These are phyloP conservation scores for Seriola aureovittata DNA, from an alignment of 2,113 vertebrate species.

Conservation along the genomic window DNA sequence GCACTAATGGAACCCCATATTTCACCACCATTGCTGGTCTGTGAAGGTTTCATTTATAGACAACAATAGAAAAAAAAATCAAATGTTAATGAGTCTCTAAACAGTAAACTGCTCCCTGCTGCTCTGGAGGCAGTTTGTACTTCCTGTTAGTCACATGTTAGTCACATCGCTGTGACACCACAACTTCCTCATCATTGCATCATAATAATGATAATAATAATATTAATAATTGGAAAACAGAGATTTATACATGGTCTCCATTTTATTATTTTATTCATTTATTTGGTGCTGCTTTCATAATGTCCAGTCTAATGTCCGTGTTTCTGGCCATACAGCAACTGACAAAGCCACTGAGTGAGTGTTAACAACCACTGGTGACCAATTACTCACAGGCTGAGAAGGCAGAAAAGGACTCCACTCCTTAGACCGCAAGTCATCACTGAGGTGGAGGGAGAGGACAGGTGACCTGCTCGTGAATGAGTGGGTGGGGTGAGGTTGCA, in stretches of 20 bases:
- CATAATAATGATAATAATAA: background rate
- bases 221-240: too few species aligned
- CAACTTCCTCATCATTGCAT: conserved; percentile 18
- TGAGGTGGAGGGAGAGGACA: conserved; percentile 21
- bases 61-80: background rate
- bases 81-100: background rate
- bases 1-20: too few species aligned
- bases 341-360: conserved; percentile 1
- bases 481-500: background rate
- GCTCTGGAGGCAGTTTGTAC: conserved; percentile 3
- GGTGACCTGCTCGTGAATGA: conserved; percentile 15
- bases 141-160: conserved; percentile 9
- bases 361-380: conserved; percentile 17
- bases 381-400: conserved; percentile 28
- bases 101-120: background rate
- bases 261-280: background rate
- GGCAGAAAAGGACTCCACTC: conserved; percentile 10
- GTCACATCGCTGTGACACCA: too few species aligned
- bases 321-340: conserved; percentile 1
- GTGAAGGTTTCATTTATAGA: background rate
- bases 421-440: conserved; percentile 4
- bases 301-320: background rate
- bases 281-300: background rate
- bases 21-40: background rate
- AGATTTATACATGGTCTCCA: too few species aligned